Evolutionary conservation across 2,113 vertebrate genomes (phyloP), one percentile per base, ranked within the genome.

Genomic region (Microtus pennsylvanicus): DNA sequence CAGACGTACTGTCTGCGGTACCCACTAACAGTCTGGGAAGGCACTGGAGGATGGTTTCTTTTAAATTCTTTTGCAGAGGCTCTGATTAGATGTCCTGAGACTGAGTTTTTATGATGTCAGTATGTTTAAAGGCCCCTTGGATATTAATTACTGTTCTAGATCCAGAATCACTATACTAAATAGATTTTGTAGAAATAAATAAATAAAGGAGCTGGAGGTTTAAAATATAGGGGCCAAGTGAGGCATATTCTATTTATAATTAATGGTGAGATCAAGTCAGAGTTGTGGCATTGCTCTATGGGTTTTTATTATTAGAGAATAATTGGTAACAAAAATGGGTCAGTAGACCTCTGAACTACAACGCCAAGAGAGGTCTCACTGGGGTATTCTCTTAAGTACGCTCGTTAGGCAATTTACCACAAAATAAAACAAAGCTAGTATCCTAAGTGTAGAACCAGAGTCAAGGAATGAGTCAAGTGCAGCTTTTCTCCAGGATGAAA

Each of bases 91-190:
- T 96, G 45, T 95, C 67, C 45, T 35, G 12, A 52, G 55, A 24
- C 2, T 50, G 12, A 35, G 26, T 13, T 4, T 24, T 47, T 13
- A 38, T 74, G 28, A 55, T 52, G 21, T 30, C 21, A 33, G 52
- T 63, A 85, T 89, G 77, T 94, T 93, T 38, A 81, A 91, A 92
- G 82, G 91, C 14, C 50, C 33, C 58, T 96, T 16, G 74, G 42
- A 63, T 91, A 91, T 81, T 89, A 87, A 89, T 94, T 52, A 42
- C 2, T 92, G 52, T 69, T 30, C 9, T 67, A 33, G 85, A 50
- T 17, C 91, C 61, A 95, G 70, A 76, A 70, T 76, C 45, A 90
- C 17, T 81, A n/a, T 52, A 45, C 22, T 88, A 47, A 86, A 69
- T 95, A 75, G 87, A 63, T 83, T 91, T 80, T 89, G 33, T 85